Conservation (phyloP, 2,888 invertebrate species). For the Perizoma affinitatum region DNA sequence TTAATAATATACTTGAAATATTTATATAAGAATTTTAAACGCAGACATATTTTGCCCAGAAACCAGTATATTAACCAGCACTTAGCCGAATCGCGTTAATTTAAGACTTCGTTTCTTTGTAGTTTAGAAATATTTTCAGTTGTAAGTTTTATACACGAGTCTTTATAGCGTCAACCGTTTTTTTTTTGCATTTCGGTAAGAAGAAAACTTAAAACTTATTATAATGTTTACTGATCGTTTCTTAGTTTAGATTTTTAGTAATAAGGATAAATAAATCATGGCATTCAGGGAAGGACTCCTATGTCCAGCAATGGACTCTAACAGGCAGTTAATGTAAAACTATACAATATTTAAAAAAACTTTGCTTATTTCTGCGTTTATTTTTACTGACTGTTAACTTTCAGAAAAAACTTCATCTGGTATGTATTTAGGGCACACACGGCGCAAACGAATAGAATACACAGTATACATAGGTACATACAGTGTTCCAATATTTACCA, state of each 20-base stretch:
- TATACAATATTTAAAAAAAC: too few relatives aligned
- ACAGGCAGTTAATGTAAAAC: too few relatives aligned
- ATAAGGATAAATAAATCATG: too few relatives aligned
- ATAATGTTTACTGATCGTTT: too few relatives aligned
- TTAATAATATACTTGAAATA: too few relatives aligned
- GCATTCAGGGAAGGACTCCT: too few relatives aligned
- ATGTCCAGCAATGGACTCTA: too few relatives aligned
- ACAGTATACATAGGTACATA: slow-evolving; percentile 6
- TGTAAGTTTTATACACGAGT: not conserved
- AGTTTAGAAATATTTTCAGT: slow-evolving; percentile 14
- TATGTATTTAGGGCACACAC: slow-evolving; percentile 16
- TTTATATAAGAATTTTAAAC: too few relatives aligned
- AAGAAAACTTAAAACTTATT: too few relatives aligned
- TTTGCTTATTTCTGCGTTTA: too few relatives aligned
- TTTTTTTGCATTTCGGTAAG: too few relatives aligned
- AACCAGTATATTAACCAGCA: slow-evolving; percentile 23
- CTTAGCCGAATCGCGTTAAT: slow-evolving; percentile 22
- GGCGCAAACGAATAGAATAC: slow-evolving; percentile 6
- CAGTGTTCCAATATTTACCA: slow-evolving; percentile 21
- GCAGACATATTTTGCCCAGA: slow-evolving; percentile 10
- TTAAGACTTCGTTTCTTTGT: slow-evolving; percentile 21
- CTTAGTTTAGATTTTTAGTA: too few relatives aligned
- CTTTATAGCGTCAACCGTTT: not conserved
- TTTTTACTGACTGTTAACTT: not conserved
- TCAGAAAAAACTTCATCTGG: slow-evolving; percentile 4